Evolutionary conservation across 2,797 vertebrate species (phyloP).

Genomic region (Xiphophorus birchmanni): DNA sequence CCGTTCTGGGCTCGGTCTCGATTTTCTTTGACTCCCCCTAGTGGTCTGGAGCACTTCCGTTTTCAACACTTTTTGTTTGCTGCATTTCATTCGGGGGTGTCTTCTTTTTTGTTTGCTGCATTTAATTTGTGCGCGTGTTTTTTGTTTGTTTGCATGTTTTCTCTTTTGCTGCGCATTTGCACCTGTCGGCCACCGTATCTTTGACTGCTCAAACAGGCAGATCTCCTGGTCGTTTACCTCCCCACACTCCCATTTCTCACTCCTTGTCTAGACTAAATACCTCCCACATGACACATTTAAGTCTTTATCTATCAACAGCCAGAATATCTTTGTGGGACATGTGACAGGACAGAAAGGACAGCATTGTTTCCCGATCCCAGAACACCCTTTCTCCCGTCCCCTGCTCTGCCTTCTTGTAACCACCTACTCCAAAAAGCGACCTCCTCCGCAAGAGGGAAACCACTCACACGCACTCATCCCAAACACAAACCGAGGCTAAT

Average conservation of each 20-base stretch:
- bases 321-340: constrained; percentile 75
- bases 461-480: constrained; percentile 25
- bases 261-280: constrained; percentile 70
- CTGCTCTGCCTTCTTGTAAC: constrained; percentile 24
- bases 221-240: constrained; percentile 1
- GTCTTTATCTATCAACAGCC: constrained; percentile 75
- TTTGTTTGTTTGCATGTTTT: too few relatives aligned
- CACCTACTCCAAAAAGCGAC: constrained; percentile 36
- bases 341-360: constrained; percentile 73
- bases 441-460: constrained; percentile 22
- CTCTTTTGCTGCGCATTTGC: too few relatives aligned
- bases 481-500: constrained; percentile 46
- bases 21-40: too few relatives aligned
- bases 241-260: constrained; percentile 22
- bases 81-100: too few relatives aligned
- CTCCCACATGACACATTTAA: constrained; percentile 76
- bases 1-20: too few relatives aligned
- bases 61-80: too few relatives aligned
- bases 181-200: too few relatives aligned
- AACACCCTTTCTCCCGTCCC: constrained; percentile 4
- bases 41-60: too few relatives aligned
- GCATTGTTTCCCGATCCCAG: constrained; percentile 72
- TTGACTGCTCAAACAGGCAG: constrained; percentile 66
- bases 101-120: too few relatives aligned
- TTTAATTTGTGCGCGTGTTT: too few relatives aligned